Base-by-base conservation (phyloP, 1,140 invertebrate species). In the Drosophila gunungcola region DNA sequence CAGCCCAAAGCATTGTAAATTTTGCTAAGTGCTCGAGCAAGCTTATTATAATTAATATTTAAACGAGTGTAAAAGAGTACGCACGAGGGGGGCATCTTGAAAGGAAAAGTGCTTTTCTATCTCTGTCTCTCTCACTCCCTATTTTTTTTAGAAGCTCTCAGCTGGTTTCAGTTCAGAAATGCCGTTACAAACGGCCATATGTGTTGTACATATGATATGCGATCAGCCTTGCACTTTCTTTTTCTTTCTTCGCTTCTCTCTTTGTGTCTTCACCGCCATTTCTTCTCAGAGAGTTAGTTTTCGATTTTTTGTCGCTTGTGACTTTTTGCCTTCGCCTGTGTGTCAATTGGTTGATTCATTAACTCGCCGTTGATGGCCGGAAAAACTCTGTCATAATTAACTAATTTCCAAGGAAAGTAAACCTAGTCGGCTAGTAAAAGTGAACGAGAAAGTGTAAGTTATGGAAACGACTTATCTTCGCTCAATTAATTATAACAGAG, bases 271-370 rank as follows among this genome's bases (percentile, higher is more conserved):
- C 58, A 13, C 58, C 58, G 57, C 34, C 54, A 51, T 58, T 76
- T 76, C 54, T 67, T 74, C 72, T 53, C 72, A 52, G 54, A 52
- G 63, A 49, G 64, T 21, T 53, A 11, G 49, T 34, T 51, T 41
- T 58, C 39, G 25, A 53, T 46, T 36, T 77, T 63, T 63, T 60
- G 55, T 65, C 53, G 29, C 25, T 61, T 60, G 42, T 60, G 38
- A 7, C 27, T 63, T 41, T 64, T 61, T 77, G 41, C 38, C 16
- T 39, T 56, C 49, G 32, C 36, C 36, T 45, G 52, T 68, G 36
- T 69, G 74, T 77, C 73, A 73, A 72, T 78, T 64, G 57, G 75
- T 53, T 73, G 78, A 88, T 78, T 75, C 88, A 77, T 77, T 69
- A 77, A 68, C 54, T 60, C 36, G 52, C 41, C 25, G 25, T 39